These are phyloP conservation scores for Parapsyche elsis DNA, from an alignment of 1,140 invertebrate species.

Conservation along the genomic window DNA sequence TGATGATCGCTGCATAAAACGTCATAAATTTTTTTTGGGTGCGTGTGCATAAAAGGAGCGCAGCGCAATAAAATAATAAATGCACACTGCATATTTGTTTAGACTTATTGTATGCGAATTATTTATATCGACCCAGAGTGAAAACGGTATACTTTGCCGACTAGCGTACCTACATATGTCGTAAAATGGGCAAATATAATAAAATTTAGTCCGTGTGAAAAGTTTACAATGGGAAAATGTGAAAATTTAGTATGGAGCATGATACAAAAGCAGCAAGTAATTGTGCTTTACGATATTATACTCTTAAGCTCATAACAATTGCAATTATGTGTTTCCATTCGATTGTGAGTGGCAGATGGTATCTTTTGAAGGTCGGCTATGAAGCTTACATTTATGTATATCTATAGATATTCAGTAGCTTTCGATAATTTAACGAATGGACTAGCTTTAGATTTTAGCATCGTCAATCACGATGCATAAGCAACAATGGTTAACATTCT, in stretches of 20 bases:
- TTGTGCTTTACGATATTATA: too few relatives aligned
- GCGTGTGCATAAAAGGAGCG: neutral
- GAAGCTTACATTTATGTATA: too few relatives aligned
- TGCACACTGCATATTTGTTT: slow-evolving; percentile 16
- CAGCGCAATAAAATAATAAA: slow-evolving; percentile 23
- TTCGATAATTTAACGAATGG: too few relatives aligned
- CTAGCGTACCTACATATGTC: neutral
- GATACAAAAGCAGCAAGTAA: too few relatives aligned
- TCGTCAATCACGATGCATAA: too few relatives aligned
- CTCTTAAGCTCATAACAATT: too few relatives aligned
- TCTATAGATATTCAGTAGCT: too few relatives aligned
- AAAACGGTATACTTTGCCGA: neutral
- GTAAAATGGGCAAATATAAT: neutral
- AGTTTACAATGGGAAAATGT: neutral
- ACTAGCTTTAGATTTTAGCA: too few relatives aligned
- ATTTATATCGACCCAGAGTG: neutral
- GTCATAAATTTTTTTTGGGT: slow-evolving; percentile 13
- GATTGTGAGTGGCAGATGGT: too few relatives aligned
- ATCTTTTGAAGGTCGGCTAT: too few relatives aligned
- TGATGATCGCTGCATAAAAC: slow-evolving; percentile 30
- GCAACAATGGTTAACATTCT: too few relatives aligned
- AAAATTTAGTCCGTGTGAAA: neutral
- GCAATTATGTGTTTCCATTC: too few relatives aligned
- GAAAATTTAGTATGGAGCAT: neutral
- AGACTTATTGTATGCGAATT: slow-evolving; percentile 15